Evolutionary conservation across 2,113 vertebrate genomes (phyloP).

Genomic region (Puffinus mauretanicus): DNA sequence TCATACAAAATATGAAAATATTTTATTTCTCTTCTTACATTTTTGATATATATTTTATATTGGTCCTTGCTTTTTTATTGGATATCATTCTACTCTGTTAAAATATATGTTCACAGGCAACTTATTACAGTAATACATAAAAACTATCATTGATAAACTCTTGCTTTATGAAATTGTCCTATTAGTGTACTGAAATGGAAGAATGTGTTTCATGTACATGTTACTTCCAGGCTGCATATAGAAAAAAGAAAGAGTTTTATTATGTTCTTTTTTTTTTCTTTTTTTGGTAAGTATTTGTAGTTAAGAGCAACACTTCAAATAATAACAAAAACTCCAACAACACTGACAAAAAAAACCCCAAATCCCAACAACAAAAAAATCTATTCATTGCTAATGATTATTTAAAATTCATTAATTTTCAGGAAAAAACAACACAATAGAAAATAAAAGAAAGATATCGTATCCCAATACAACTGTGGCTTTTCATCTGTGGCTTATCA

Average conservation of each 20-base stretch:
- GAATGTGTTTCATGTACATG: not conserved
- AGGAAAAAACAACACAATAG: not conserved
- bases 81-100: not conserved
- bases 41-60: not conserved
- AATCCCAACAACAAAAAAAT: not conserved
- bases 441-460: not conserved
- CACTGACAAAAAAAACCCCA: not conserved
- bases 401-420: not conserved
- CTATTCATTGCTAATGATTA: not conserved
- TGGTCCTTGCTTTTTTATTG: not conserved
- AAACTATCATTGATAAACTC: not conserved
- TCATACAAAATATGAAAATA: not conserved
- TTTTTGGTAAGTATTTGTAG: not conserved
- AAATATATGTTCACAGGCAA: not conserved
- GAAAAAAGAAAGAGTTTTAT: not conserved
- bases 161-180: not conserved
- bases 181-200: not conserved
- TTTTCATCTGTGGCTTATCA: not conserved
- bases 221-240: not conserved
- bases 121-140: not conserved
- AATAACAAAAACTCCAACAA: not conserved
- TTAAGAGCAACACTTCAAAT: not conserved
- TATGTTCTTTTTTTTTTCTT: fast-evolving
- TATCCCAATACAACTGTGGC: fast-evolving
- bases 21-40: not conserved